phyloP scores from a whole-genome alignment of 2,888 invertebrate genomes.

The Adelphocoris suturalis region DNA sequence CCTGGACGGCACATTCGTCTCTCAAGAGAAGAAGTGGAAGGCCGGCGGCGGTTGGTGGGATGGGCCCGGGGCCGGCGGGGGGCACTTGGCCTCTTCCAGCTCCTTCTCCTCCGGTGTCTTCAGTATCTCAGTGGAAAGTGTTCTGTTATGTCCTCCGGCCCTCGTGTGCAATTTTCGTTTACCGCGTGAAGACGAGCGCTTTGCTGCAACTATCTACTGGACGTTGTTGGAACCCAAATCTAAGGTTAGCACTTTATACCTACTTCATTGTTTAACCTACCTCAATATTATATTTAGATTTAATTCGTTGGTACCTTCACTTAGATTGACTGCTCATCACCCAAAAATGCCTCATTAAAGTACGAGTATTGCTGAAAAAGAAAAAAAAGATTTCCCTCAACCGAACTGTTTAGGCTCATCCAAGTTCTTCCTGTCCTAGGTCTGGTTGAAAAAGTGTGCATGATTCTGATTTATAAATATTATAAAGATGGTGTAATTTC shows the following conservation, averaged over 20 bases:
- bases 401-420: too few relatives aligned
- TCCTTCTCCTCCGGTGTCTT: constrained; percentile 45
- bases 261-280: not conserved
- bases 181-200: constrained; percentile 36
- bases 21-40: constrained; percentile 26
- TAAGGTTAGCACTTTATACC: constrained; percentile 10
- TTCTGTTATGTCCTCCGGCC: constrained; percentile 66
- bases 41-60: constrained; percentile 4
- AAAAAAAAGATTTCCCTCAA: too few relatives aligned
- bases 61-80: not conserved
- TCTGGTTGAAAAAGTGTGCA: too few relatives aligned
- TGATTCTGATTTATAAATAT: too few relatives aligned
- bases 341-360: too few relatives aligned
- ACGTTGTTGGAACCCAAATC: constrained; percentile 48
- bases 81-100: not conserved
- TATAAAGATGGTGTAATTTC: too few relatives aligned
- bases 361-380: too few relatives aligned
- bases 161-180: constrained; percentile 35
- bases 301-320: too few relatives aligned
- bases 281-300: too few relatives aligned
- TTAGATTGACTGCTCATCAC: too few relatives aligned
- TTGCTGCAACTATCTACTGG: constrained; percentile 23
- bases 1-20: too few relatives aligned
- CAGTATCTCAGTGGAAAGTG: constrained; percentile 72
- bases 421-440: too few relatives aligned